Base-by-base conservation (phyloP, 2,113 vertebrate species). In the Pyxicephalus adspersus region DNA sequence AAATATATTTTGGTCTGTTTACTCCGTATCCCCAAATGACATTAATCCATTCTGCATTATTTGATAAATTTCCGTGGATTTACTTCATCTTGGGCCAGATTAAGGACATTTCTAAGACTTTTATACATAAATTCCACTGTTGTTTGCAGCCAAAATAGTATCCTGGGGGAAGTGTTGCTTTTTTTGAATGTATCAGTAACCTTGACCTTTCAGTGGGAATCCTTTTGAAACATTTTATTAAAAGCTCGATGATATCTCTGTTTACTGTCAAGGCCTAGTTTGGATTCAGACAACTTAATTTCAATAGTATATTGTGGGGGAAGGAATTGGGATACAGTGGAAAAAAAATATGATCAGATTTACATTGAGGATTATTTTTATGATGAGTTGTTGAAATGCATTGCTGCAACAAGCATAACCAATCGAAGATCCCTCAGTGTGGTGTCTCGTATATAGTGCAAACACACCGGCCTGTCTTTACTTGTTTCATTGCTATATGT, bases 1-100 rank as follows among this genome's bases (percentile, higher is more conserved):
- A 78, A 64, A 66, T 78, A 51, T 78, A 57, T 67, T 78, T 54
- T 28, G 9, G 61, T 64, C 61, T 45, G 51, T 78, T 77, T 78
- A 64, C 25, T 77, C 20, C 55, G 22, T 52, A 61, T 55, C 75
- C 75, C 61, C 50, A 31, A 31, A 78, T 34, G 28, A 58, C 51
- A 78, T 45, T 45, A 45, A 13, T 45, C 51, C 34, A 66, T 78
- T 29, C 51, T 67, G n/a, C 52, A 55, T 26, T 65, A 28, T 54
- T 64, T 77, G 75, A 26, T 51, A 13, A 20, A 28, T 29, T 22
- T 52, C 76, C 76, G 58, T 29, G 29, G 28, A 23, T 55, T 55
- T 66, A 57, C 66, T 77, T 77, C n/a, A 66, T 31, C 28, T 77
- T 25, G 51, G 29, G 66, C 45, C 60, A 77, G 66, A 77, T n/a